phyloP scores from a whole-genome alignment of 2,888 invertebrate genomes.

The Antheraea assamensis region DNA sequence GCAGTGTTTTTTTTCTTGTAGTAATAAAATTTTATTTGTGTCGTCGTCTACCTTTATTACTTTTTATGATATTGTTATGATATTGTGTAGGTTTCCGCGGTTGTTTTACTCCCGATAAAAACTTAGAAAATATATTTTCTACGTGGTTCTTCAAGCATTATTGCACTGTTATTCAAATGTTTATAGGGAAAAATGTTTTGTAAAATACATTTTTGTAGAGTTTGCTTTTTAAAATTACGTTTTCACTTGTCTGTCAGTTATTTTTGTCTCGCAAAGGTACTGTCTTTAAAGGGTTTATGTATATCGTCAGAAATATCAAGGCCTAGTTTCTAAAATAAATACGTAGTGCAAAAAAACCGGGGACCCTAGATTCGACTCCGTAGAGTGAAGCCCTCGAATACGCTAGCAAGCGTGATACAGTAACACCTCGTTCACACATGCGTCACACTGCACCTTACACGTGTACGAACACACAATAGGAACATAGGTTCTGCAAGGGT shows the following conservation, averaged over 20 bases:
- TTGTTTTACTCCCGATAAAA: neutral
- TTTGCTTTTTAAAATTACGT: neutral
- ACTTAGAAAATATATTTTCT: neutral
- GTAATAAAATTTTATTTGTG: constrained; percentile 44
- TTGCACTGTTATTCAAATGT: neutral
- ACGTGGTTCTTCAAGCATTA: neutral
- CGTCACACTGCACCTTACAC: too few species aligned
- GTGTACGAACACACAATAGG: too few species aligned
- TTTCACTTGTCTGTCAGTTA: neutral
- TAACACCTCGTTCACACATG: too few species aligned
- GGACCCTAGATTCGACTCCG: too few species aligned
- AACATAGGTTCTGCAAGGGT: too few species aligned
- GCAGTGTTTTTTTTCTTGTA: constrained; percentile 38
- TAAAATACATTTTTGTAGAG: neutral
- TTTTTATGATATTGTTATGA: constrained; percentile 12
- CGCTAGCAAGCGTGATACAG: too few species aligned
- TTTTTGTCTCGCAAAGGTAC: too few species aligned
- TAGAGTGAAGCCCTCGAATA: too few species aligned
- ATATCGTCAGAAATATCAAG: too few species aligned
- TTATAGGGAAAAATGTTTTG: neutral
- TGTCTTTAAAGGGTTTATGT: too few species aligned
- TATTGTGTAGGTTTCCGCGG: neutral
- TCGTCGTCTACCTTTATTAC: constrained; percentile 24
- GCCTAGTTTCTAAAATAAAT: too few species aligned
- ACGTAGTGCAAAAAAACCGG: too few species aligned